Evolutionary conservation across 1,140 invertebrate species (phyloP).

Genomic region (Pararge aegeria): DNA sequence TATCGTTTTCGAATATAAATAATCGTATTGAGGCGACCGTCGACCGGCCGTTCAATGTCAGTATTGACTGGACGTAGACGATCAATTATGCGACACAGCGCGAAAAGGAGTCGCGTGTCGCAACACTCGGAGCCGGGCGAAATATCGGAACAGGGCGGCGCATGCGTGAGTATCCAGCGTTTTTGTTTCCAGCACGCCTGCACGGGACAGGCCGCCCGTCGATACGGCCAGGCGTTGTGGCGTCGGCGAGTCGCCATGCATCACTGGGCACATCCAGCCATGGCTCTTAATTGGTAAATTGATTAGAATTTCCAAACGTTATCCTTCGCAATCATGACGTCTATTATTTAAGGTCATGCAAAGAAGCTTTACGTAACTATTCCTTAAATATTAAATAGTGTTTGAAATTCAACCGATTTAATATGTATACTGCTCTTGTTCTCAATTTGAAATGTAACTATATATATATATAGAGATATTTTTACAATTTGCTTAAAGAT

Average conservation of each 20-base stretch:
- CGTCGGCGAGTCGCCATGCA: slow-evolving; percentile 54
- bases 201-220: slow-evolving; percentile 45
- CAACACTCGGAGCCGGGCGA: slow-evolving; percentile 43
- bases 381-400: too few species aligned
- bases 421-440: too few species aligned
- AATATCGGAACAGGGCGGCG: slow-evolving; percentile 41
- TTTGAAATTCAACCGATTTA: too few species aligned
- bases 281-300: slow-evolving; percentile 27
- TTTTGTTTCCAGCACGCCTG: slow-evolving; percentile 45
- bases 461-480: too few species aligned
- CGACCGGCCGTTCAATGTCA: slow-evolving; percentile 70
- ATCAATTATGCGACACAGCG: slow-evolving; percentile 73
- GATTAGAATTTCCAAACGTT: slow-evolving; percentile 23
- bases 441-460: too few species aligned
- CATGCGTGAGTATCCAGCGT: slow-evolving; percentile 56
- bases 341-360: slow-evolving; percentile 21
- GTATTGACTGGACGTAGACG: slow-evolving; percentile 71
- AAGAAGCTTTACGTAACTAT: too few species aligned
- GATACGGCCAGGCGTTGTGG: slow-evolving; percentile 47
- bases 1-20: slow-evolving; percentile 51
- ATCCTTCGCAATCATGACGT: slow-evolving; percentile 21
- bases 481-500: too few species aligned
- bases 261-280: slow-evolving; percentile 38
- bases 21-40: slow-evolving; percentile 57
- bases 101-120: slow-evolving; percentile 64